These are phyloP conservation scores for Pseudomyrmex gracilis DNA, from an alignment of 1,140 invertebrate species.

Conservation along the genomic window DNA sequence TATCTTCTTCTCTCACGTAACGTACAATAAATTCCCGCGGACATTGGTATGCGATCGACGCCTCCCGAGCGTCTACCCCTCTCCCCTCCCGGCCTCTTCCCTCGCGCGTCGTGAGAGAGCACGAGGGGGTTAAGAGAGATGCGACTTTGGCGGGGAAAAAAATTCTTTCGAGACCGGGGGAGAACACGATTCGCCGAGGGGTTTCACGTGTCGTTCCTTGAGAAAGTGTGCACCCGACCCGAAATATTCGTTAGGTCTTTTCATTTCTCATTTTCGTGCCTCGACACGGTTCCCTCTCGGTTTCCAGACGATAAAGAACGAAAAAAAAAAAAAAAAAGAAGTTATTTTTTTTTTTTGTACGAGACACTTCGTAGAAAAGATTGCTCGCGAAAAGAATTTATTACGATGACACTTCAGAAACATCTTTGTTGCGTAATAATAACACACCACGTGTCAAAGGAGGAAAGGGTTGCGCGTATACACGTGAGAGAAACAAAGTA, in stretches of 20 bases:
- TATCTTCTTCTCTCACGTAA: conserved; percentile 60
- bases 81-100: conserved; percentile 39
- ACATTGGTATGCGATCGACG: conserved; percentile 79
- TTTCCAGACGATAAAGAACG: not conserved
- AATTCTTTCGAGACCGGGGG: conserved; percentile 45
- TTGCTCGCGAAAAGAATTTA: not conserved
- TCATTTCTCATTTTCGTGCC: conserved; percentile 59
- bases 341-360: not conserved
- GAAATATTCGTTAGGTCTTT: conserved; percentile 69
- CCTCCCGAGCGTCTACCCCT: conserved; percentile 50
- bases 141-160: conserved; percentile 43
- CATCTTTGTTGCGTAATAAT: no score
- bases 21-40: conserved; percentile 76
- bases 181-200: conserved; percentile 16
- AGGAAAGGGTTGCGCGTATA: not conserved
- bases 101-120: conserved; percentile 40
- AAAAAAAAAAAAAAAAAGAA: not conserved
- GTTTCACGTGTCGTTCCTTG: conserved; percentile 39
- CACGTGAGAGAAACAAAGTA: no score
- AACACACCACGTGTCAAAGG: not conserved
- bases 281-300: not conserved
- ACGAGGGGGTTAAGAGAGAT: conserved; percentile 14
- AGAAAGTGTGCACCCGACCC: conserved; percentile 48
- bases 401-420: no score
- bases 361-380: not conserved